Conservation (phyloP, 2,797 vertebrate species). For the Esox lucius region DNA sequence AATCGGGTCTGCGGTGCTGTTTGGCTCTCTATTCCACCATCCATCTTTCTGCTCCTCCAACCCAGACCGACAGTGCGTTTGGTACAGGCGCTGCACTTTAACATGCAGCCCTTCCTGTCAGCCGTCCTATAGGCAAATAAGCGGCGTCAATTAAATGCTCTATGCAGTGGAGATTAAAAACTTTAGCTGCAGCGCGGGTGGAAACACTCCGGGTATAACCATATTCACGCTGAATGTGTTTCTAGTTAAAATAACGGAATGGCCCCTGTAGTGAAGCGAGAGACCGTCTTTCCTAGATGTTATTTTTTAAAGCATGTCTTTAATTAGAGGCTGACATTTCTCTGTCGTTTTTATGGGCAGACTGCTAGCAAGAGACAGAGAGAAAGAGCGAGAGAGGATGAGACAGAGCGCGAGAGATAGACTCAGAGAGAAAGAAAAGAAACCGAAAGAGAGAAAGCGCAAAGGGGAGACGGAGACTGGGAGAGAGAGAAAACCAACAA, state of each 20-base stretch:
- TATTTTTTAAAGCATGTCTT: conserved; percentile 2
- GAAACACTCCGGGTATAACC: too few relatives aligned
- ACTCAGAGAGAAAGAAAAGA: not conserved
- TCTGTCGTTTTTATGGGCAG: not conserved
- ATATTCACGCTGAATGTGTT: not conserved
- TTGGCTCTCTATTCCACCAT: conserved; percentile 5
- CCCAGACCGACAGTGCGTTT: not conserved
- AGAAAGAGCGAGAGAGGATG: not conserved
- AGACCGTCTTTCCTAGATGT: not conserved
- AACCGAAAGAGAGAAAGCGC: not conserved
- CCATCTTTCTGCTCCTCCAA: not conserved
- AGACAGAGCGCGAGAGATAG: not conserved
- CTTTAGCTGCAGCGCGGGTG: not conserved
- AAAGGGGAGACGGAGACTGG: not conserved
- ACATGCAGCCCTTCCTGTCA: not conserved
- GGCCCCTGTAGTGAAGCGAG: not conserved
- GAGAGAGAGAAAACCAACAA: not conserved
- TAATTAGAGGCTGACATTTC: conserved; percentile 21
- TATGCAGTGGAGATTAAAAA: not conserved
- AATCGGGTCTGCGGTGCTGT: not conserved
- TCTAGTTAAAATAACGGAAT: not conserved
- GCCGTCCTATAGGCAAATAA: conserved; percentile 5
- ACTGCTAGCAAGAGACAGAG: not conserved
- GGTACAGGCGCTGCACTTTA: too few relatives aligned
- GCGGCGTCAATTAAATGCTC: conserved; percentile 18